A percentile compares a stretch with the other conserved stretches of the same genome.
phyloP scores from a whole-genome alignment of 1,140 invertebrate genomes.

The Lepidurus apus region DNA sequence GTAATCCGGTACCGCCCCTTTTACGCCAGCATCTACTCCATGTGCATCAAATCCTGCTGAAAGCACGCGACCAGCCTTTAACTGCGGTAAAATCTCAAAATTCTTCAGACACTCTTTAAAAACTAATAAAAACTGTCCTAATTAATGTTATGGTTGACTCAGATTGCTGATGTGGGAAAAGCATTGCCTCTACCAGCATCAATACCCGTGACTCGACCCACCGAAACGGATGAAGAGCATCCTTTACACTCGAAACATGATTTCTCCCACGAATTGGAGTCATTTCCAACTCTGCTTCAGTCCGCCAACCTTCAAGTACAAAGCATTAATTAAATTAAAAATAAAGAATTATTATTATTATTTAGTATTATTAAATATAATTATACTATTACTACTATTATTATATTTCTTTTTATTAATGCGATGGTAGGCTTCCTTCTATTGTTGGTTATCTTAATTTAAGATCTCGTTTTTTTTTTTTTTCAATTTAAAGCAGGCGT shows the following conservation, averaged over 20 bases:
- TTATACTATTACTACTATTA: no score
- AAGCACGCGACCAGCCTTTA: slow-evolving; percentile 66
- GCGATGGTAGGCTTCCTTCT: no score
- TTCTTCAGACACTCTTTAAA: no score
- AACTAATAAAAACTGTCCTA: no score
- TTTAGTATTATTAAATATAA: no score
- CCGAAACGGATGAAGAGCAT: not conserved
- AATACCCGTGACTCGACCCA: not conserved
- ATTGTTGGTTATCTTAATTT: no score
- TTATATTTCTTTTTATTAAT: no score
- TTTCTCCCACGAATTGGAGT: not conserved
- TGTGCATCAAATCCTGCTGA: slow-evolving; percentile 69
- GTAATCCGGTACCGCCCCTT: slow-evolving; percentile 85
- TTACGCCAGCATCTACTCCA: slow-evolving; percentile 68
- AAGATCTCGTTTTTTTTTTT: no score
- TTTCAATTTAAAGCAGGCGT: no score
- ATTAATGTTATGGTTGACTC: not conserved
- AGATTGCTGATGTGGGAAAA: not conserved
- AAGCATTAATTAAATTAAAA: no score
- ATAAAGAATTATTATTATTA: no score
- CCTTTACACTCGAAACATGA: slow-evolving; percentile 3
- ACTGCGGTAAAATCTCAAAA: slow-evolving; percentile 51
- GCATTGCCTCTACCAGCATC: not conserved
- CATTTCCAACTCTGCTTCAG: not conserved
- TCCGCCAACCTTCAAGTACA: not conserved